phyloP scores from a whole-genome alignment of 2,888 invertebrate species.

The Spicauda simplicius region DNA sequence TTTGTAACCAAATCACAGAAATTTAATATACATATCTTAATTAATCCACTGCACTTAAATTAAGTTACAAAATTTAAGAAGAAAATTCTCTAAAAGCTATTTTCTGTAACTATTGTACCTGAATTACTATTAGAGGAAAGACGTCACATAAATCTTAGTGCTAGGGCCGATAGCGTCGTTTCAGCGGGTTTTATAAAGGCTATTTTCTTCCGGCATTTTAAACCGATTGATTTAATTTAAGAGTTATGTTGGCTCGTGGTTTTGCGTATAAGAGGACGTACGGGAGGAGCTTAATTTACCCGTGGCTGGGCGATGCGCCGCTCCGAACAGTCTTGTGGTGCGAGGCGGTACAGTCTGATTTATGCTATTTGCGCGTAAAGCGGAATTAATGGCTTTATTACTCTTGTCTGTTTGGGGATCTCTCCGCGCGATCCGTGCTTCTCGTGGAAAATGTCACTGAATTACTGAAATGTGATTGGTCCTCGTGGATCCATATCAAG shows the following conservation, averaged over 20 bases:
- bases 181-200: slow-evolving; percentile 34
- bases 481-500: slow-evolving; percentile 33
- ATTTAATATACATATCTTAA: too few relatives aligned
- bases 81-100: slow-evolving; percentile 11
- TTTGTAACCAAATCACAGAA: too few relatives aligned
- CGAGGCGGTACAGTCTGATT: slow-evolving; percentile 78
- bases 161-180: slow-evolving; percentile 30
- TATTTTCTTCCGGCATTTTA: slow-evolving; percentile 35
- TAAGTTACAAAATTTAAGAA: not conserved
- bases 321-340: slow-evolving; percentile 70
- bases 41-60: too few relatives aligned
- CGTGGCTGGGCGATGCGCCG: slow-evolving; percentile 63
- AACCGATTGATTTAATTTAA: slow-evolving; percentile 59
- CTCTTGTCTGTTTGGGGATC: slow-evolving; percentile 80
- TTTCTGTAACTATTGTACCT: slow-evolving; percentile 20
- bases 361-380: slow-evolving; percentile 83
- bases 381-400: slow-evolving; percentile 84
- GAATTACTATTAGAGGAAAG: slow-evolving; percentile 27
- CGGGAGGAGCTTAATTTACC: slow-evolving; percentile 75
- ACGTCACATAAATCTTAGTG: slow-evolving; percentile 32
- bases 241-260: slow-evolving; percentile 54
- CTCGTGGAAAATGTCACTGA: slow-evolving; percentile 35
- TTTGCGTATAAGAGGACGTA: slow-evolving; percentile 59
- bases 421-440: slow-evolving; percentile 43
- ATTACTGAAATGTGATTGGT: slow-evolving; percentile 37